These are phyloP conservation scores for Porites lutea DNA, from an alignment of 64 coral and sea anemone species.

Conservation along the genomic window DNA sequence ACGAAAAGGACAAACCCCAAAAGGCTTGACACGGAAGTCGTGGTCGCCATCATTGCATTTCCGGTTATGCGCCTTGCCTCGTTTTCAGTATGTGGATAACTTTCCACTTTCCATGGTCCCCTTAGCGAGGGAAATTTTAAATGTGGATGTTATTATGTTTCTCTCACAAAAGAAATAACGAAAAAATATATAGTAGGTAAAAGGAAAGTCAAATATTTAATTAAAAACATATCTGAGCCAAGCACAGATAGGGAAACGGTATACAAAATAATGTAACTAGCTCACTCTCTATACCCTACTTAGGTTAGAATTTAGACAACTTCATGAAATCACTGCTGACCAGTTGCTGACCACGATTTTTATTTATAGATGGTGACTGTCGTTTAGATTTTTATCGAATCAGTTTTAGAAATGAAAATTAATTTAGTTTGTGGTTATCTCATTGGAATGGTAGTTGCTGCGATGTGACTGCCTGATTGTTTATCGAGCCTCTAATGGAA, in stretches of 20 bases:
- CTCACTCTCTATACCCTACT: background rate
- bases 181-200: too few species aligned
- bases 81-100: background rate
- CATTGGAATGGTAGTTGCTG: background rate
- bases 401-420: background rate
- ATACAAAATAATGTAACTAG: background rate
- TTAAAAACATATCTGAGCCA: too few species aligned
- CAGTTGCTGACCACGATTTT: background rate
- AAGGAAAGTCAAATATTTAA: too few species aligned
- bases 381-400: background rate
- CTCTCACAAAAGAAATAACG: too few species aligned
- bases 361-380: slow-evolving; percentile 5
- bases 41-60: background rate
- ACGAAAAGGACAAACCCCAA: background rate
- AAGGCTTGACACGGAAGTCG: background rate
- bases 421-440: background rate
- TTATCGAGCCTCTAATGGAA: background rate
- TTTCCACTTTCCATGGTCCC: background rate
- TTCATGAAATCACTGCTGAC: slow-evolving; percentile 17
- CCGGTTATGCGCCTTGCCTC: background rate
- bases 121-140: background rate
- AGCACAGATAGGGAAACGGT: too few species aligned
- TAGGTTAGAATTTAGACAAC: background rate
- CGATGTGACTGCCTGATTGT: background rate
- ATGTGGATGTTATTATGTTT: background rate